Base-by-base conservation (phyloP, 1,140 invertebrate genomes). In the Trichonephila inaurata region DNA sequence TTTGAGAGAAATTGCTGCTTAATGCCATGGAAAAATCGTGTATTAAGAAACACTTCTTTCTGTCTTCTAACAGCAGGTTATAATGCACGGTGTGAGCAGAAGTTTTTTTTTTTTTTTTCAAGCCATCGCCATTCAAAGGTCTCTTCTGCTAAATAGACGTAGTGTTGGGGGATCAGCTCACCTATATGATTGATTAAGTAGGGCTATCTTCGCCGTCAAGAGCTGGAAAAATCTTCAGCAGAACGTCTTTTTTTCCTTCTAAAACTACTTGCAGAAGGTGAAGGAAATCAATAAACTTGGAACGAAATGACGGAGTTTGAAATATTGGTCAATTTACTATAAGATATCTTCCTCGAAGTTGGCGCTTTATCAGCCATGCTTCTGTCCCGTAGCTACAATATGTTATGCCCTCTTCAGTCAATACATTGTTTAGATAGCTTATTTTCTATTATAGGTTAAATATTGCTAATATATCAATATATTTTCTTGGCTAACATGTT, bases 261-360 rank as follows among this genome's bases (percentile, higher is more conserved):
- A 81, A 33, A 88, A 88, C 83, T 58, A 92, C 90, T 92, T 92
- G 24, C 83, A 85, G 64, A 87, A 92, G 91, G 83, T 92, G 91
- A 58, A 87, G 91, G 61, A 40, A 87, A 92, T 92, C 91, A 72
- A 92, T 92, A 87, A 86, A 72, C 81, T 60, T 87, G 60, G 58
- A 92, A 66, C 33, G 83, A 87, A 92, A 58, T 92, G 82, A 19
- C 21, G 62, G 61, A 24, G 51, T 81, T 87, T 92, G 91, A 92
- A 92, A 87, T 92, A 92, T 92, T 92, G 91, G 91, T 92, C 91
- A 92, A 92, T 92, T 92, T 92, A 72, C 82, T 69, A 72, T 18
- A 60, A 66, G 62, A 69, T 92, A 92, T 86, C 82, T 92, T 69
- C 62, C 4, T 87, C 58, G 91, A 72, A 92, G 91, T 72, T 66